Conservation (phyloP, 2,888 invertebrate genomes). For the Ochropleura plecta region DNA sequence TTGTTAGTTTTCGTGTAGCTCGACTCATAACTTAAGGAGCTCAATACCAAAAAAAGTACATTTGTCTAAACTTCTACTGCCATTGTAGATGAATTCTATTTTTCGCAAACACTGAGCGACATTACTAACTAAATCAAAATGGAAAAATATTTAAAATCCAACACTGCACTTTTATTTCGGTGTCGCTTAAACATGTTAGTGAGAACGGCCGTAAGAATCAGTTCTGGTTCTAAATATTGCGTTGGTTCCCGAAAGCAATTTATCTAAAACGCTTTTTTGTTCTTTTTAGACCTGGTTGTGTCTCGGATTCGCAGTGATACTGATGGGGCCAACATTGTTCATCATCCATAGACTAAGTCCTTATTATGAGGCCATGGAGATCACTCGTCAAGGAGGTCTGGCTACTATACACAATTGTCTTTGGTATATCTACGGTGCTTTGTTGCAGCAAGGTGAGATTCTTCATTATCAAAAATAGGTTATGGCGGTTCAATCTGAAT, state of each 20-base stretch:
- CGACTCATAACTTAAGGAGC: too few species aligned
- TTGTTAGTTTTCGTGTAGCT: too few species aligned
- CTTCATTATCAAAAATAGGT: neutral
- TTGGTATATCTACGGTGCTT: conserved; percentile 97
- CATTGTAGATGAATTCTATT: neutral
- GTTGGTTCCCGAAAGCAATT: neutral
- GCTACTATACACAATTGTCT: conserved; percentile 93
- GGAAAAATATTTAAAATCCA: neutral
- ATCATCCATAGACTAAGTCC: conserved; percentile 94
- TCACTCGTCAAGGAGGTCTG: conserved; percentile 89
- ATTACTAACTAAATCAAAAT: neutral
- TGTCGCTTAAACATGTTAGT: too few species aligned
- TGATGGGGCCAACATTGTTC: conserved; percentile 95
- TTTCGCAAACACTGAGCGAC: neutral
- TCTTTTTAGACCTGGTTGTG: conserved; percentile 94
- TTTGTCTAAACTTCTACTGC: too few species aligned
- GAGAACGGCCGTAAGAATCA: neutral
- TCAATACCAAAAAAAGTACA: too few species aligned
- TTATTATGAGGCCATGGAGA: conserved; percentile 92
- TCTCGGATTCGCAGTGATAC: conserved; percentile 92
- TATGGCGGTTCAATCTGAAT: neutral
- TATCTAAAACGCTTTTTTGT: neutral
- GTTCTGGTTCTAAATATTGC: neutral
- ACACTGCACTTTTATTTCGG: neutral
- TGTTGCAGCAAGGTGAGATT: conserved; percentile 95